Base-by-base conservation (phyloP, 2,797 vertebrate genomes). In the Champsocephalus gunnari region DNA sequence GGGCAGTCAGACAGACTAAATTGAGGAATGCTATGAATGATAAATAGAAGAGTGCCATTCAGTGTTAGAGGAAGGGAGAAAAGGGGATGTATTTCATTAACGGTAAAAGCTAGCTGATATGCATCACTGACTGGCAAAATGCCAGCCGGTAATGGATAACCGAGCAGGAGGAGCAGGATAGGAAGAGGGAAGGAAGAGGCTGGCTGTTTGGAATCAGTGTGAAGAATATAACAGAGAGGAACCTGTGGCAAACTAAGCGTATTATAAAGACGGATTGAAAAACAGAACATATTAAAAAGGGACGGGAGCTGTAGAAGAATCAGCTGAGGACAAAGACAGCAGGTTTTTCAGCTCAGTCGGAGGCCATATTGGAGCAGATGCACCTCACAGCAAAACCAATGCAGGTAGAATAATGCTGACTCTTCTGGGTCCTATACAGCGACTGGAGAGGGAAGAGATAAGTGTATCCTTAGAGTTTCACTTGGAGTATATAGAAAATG, bases 51-150 rank as follows among this genome's bases (percentile, higher is more conserved):
- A 41, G 10, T 61, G 13, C 5, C 59, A 77, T 68, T 72, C 47
- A 51, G 48, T 5, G 19, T 41, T 50, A 44, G 53, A 66, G 70
- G 66, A 59, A 54, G 56, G 43, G 51, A 63, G 60, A 58, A 44
- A 60, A 60, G 68, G 5, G 51, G 19, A 77, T 79, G 38, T 12
- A 63, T 82, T 85, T 85, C 66, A 73, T 81, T 73, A 79, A 63
- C 3, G 4, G 50, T 56, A 45, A 73, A 64, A 78, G 61, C 32
- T 24, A 72, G 68, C 72, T 78, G 88, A 86, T 80, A 75, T 61
- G 84, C 75, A 81, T 83, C 76, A 12, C 53, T 81, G 71, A 85
- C 87, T 84, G 78, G 70, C 70, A 57, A 84, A 78, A 64, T 75
- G 81, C 75, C 85, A 80, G 68, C 47, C 5, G 17, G 66, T 77